Evolutionary conservation across 2,113 vertebrate genomes (phyloP).

Genomic region (Anhinga anhinga): DNA sequence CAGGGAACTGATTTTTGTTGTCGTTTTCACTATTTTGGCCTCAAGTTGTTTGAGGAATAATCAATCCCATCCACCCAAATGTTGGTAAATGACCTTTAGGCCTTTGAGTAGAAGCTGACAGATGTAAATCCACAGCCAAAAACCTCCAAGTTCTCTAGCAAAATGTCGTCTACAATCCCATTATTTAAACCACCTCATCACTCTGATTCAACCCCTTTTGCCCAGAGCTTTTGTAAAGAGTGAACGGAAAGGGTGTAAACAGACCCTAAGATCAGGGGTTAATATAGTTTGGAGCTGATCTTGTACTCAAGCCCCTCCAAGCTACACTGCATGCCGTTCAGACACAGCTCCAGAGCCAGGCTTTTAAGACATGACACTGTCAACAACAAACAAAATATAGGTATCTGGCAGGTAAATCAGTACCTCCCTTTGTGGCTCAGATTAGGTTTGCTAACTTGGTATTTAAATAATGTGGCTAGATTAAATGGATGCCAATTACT

Average conservation of each 20-base stretch:
- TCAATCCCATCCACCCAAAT: neutral
- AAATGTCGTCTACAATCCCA: rapidly evolving
- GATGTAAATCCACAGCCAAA: neutral
- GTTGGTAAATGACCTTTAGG: neutral
- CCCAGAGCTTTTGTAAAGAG: neutral
- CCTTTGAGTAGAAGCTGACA: neutral
- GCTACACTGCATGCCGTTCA: neutral
- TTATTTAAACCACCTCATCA: neutral
- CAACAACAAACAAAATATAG: neutral
- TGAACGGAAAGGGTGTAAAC: neutral
- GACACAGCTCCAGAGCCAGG: neutral
- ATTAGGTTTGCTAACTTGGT: neutral
- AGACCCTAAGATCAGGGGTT: neutral
- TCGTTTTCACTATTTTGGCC: neutral
- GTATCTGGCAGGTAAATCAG: neutral
- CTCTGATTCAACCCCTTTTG: neutral
- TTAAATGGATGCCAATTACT: neutral
- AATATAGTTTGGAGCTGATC: neutral
- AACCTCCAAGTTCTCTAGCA: neutral
- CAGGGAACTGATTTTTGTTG: neutral
- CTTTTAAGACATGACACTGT: neutral
- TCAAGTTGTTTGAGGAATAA: neutral
- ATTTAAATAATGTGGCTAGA: neutral
- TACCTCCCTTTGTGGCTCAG: neutral
- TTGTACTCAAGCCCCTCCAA: neutral